Evolutionary conservation across 2,113 vertebrate genomes (phyloP).

Genomic region (Smithornis capensis): DNA sequence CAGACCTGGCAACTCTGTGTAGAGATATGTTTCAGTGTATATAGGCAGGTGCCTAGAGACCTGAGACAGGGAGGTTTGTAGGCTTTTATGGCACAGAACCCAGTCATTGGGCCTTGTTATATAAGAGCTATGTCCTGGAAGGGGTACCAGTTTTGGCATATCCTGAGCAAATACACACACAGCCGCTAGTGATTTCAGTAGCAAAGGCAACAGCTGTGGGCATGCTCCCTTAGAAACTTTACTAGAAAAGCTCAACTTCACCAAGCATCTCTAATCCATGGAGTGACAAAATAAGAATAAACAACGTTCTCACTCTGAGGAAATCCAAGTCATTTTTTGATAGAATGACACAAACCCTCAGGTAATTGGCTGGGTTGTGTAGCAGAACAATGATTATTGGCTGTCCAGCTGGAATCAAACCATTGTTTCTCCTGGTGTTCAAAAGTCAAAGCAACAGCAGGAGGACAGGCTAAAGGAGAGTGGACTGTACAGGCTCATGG

Average conservation of each 20-base stretch:
- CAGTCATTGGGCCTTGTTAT: background rate
- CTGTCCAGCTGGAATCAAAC: background rate
- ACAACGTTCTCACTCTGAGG: background rate
- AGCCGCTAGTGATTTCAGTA: background rate
- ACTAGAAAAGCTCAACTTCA: background rate
- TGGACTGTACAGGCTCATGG: background rate
- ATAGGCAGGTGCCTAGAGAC: background rate
- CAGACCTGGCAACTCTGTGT: background rate
- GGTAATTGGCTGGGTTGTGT: background rate
- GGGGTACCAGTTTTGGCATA: background rate
- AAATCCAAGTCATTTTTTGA: background rate
- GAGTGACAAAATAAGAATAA: background rate
- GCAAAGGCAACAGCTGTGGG: background rate
- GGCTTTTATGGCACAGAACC: background rate
- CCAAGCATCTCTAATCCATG: background rate
- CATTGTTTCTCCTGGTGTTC: background rate
- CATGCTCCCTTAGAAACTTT: background rate
- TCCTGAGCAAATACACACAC: background rate
- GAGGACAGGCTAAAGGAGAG: background rate
- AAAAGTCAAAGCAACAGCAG: conserved; percentile 8
- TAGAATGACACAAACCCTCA: background rate
- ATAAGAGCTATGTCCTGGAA: background rate
- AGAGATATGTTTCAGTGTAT: background rate
- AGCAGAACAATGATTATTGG: background rate
- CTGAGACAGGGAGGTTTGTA: rapidly evolving